These are phyloP conservation scores for Xenops minutus DNA, from an alignment of 2,797 vertebrate species.

Conservation along the genomic window DNA sequence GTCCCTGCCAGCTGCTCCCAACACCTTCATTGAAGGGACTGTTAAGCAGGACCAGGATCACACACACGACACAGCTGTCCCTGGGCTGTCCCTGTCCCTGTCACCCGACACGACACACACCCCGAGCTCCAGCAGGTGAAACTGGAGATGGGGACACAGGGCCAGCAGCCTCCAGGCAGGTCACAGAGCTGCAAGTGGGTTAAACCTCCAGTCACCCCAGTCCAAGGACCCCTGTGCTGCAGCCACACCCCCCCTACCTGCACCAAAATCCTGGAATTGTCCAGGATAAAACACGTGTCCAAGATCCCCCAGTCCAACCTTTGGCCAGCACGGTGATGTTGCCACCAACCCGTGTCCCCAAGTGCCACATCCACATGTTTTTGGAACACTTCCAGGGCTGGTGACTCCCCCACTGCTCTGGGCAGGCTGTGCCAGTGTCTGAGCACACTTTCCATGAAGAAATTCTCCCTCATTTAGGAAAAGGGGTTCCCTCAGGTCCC, in stretches of 20 bases:
- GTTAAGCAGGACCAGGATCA: background rate
- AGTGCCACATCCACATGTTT: background rate
- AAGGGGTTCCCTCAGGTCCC: background rate
- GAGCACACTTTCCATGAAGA: background rate
- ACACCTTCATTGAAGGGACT: background rate
- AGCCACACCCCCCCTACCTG: background rate
- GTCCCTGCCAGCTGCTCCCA: background rate
- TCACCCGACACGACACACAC: rapidly evolving
- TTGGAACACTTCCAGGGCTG: background rate
- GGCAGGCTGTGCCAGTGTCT: background rate
- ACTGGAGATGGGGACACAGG: background rate
- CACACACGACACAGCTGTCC: rapidly evolving
- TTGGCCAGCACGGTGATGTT: background rate
- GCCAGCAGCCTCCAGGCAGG: background rate
- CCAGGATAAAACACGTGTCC: background rate
- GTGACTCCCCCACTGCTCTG: background rate
- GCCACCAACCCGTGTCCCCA: background rate
- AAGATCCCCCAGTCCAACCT: background rate
- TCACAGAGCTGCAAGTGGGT: background rate
- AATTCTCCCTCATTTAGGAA: background rate
- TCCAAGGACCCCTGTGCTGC: background rate
- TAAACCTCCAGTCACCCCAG: background rate
- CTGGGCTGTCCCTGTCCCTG: rapidly evolving
- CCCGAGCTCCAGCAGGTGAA: rapidly evolving
- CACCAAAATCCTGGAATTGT: background rate